A percentile compares a stretch with the other conserved stretches of the same genome.
Evolutionary conservation across 2,797 vertebrate species (phyloP).

Genomic region (Pseudochaenichthys georgianus): DNA sequence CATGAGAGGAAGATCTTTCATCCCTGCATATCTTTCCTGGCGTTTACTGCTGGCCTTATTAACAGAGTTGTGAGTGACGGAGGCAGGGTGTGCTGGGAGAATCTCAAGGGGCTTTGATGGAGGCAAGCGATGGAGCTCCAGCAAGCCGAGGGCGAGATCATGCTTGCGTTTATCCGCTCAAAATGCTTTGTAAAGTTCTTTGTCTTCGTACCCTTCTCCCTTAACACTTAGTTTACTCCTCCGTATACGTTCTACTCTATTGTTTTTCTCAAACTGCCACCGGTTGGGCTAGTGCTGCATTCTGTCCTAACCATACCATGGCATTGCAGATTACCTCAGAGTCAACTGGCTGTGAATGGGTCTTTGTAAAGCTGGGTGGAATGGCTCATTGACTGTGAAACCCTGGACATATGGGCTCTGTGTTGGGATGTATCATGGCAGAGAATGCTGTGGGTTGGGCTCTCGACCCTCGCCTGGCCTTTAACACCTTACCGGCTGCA

Average conservation of each 20-base stretch:
- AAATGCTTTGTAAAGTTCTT: conserved; percentile 66
- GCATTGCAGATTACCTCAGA: conserved; percentile 79
- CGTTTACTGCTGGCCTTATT: conserved; percentile 85
- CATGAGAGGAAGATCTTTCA: conserved; percentile 80
- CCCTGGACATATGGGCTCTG: conserved; percentile 86
- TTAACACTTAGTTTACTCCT: conserved; percentile 42
- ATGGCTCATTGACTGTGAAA: conserved; percentile 80
- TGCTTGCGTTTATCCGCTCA: conserved; percentile 63
- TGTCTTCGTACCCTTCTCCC: conserved; percentile 46
- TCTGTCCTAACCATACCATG: conserved; percentile 75
- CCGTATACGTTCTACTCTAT: conserved; percentile 43
- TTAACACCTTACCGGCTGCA: conserved; percentile 75
- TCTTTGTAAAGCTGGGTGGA: conserved; percentile 83
- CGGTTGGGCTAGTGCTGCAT: conserved; percentile 75
- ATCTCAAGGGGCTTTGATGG: conserved; percentile 74
- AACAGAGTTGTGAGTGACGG: conserved; percentile 80
- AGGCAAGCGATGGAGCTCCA: conserved; percentile 63
- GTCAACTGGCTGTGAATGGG: conserved; percentile 77
- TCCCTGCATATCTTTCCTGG: conserved; percentile 81
- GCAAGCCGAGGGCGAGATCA: conserved; percentile 70
- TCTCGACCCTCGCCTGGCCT: conserved; percentile 75
- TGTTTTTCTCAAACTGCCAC: conserved; percentile 59
- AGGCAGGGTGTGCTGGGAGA: conserved; percentile 67
- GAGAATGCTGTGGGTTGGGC: conserved; percentile 82
- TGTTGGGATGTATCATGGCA: conserved; percentile 71